Base-by-base conservation (phyloP, 2,797 vertebrate genomes). In the Coluber constrictor region DNA sequence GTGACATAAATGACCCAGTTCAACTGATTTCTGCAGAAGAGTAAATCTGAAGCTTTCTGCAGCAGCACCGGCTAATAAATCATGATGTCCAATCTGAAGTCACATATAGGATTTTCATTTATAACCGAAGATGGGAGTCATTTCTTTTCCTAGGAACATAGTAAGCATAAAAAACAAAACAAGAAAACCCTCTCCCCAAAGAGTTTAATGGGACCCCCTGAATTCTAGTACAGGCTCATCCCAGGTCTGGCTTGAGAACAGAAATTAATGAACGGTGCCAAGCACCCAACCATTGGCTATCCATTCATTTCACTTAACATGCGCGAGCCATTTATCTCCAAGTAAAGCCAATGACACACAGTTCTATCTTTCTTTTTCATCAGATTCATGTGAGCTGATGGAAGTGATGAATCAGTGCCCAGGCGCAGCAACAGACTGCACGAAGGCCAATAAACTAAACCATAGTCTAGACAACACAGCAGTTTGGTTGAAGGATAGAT, bases 51-150 rank as follows among this genome's bases (percentile, higher is more conserved):
- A 95, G 43, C 94, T 88, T 94, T 95, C 94, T 79, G 29, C 96
- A 79, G 89, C 96, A 94, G 63, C 94, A 96, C 93, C 91, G 89
- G 94, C 96, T 98, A 98, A 98, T 98, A 97, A 98, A 98, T 98
- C 98, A 97, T 97, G 93, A 54, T 37, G 43, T 8, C 83, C 6
- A 12, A 37, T 59, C 32, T 43, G 20, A 54, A 90, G 79, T 2
- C 32, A 9, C 15, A 25, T 87, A 57, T 88, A 57, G 56, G 8
- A 59, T 27, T 59, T 59, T 88, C 59, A 59, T 88, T 37, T 43
- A 88, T 88, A 88, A 59, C 11, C 13, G 2, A 25, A 47, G 74
- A 83, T 83, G 74, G 37, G 74, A 12, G 20, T 83, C 37, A 12
- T 83, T 37, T 0, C 74, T 83, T 83, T 83, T 83, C 18, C 37